phyloP scores from a whole-genome alignment of 2,797 vertebrate species.

The Brachyalestes nurse region DNA sequence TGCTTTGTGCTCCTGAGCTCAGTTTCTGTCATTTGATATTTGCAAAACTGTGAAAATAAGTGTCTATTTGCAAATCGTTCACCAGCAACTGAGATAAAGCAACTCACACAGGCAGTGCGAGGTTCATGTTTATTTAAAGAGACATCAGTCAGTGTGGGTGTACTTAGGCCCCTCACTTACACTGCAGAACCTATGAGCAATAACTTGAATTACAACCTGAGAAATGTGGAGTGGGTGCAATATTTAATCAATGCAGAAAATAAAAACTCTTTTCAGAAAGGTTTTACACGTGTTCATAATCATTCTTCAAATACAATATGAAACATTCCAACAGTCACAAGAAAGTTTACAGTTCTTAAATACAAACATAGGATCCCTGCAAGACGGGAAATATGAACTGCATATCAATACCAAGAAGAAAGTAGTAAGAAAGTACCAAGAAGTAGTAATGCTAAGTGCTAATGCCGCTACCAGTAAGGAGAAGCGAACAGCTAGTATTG shows the following conservation, averaged over 20 bases:
- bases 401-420: conserved; percentile 6
- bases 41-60: not conserved
- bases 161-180: not conserved
- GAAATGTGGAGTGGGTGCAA: conserved; percentile 36
- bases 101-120: not conserved
- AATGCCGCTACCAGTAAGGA: not conserved
- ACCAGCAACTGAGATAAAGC: not conserved
- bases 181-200: not conserved
- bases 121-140: not conserved
- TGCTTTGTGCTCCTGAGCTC: not conserved
- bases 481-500: not conserved
- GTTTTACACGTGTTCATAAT: conserved; percentile 46
- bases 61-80: not conserved
- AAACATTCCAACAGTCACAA: conserved; percentile 48
- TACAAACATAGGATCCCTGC: conserved; percentile 18
- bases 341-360: conserved; percentile 22
- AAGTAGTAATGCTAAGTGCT: not conserved
- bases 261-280: conserved; percentile 32
- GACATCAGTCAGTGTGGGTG: not conserved
- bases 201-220: conserved; percentile 21
- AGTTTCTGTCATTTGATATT: not conserved
- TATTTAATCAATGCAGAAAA: conserved; percentile 54
- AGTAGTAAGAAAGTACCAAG: not conserved
- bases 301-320: conserved; percentile 47
- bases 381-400: conserved; percentile 20